A percentile compares a stretch with the other conserved stretches of the same genome.
These are phyloP conservation scores for Parasteatoda tepidariorum DNA, from an alignment of 1,140 invertebrate genomes.

Conservation along the genomic window DNA sequence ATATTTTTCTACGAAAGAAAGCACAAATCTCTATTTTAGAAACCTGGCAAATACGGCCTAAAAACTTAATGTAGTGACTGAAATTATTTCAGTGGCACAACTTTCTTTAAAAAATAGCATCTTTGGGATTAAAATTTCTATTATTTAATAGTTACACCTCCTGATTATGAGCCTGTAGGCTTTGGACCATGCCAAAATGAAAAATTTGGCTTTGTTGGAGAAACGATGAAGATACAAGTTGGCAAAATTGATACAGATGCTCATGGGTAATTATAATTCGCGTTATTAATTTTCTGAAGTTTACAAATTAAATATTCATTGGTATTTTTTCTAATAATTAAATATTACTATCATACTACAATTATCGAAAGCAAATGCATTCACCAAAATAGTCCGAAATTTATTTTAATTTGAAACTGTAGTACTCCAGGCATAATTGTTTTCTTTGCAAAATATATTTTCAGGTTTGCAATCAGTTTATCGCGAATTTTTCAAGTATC, in stretches of 20 bases:
- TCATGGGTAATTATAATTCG: conserved; percentile 20
- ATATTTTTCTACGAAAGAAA: neutral
- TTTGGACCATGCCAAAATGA: conserved; percentile 11
- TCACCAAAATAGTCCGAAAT: no score
- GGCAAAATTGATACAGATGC: conserved; percentile 28
- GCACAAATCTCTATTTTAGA: neutral
- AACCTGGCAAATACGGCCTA: neutral
- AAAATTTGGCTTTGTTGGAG: conserved; percentile 25
- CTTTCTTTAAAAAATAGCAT: neutral
- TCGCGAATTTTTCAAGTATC: no score
- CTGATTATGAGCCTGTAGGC: conserved; percentile 45
- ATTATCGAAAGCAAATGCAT: no score
- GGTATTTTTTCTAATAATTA: no score
- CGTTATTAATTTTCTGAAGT: no score
- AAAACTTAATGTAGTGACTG: neutral
- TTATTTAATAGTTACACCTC: conserved; percentile 28
- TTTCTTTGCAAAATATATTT: no score
- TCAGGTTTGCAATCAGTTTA: no score
- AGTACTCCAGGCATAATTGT: no score
- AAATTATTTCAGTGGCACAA: neutral
- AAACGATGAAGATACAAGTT: conserved; percentile 22
- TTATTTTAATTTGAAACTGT: no score
- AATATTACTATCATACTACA: no score
- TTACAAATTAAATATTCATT: no score
- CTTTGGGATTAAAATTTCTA: neutral